Evolutionary conservation across 1,140 invertebrate species (phyloP).

Genomic region (Drosophila novamexicana): DNA sequence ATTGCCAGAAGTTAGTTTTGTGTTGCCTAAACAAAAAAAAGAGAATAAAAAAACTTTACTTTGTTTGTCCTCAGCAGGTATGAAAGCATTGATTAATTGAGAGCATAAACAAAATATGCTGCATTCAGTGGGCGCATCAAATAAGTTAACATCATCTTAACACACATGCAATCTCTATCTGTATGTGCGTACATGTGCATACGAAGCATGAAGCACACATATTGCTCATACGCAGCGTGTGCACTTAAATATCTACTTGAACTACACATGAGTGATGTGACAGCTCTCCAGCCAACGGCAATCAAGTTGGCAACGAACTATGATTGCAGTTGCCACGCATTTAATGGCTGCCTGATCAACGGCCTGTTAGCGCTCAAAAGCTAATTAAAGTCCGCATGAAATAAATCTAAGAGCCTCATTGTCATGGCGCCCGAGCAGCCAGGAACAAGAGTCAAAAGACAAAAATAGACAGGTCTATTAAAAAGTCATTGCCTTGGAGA

Average conservation of each 20-base stretch:
- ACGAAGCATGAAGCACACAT: neutral
- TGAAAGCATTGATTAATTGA: neutral
- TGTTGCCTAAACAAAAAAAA: slow-evolving; percentile 7
- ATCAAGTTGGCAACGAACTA: neutral
- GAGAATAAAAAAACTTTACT: neutral
- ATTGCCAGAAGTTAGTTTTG: slow-evolving; percentile 45
- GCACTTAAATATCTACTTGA: slow-evolving; percentile 2
- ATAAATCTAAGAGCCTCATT: slow-evolving; percentile 53
- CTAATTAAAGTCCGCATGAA: slow-evolving; percentile 64
- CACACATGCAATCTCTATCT: neutral
- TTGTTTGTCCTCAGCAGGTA: neutral
- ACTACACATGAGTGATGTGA: neutral
- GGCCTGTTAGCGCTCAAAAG: slow-evolving; percentile 39
- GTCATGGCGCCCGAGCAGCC: slow-evolving; percentile 40
- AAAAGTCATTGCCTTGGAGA: slow-evolving; percentile 45
- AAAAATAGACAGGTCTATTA: slow-evolving; percentile 47
- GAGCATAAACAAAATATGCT: neutral
- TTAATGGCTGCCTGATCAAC: slow-evolving; percentile 55
- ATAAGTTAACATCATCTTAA: neutral
- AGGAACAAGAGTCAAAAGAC: slow-evolving; percentile 20
- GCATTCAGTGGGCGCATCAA: neutral
- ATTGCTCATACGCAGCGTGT: slow-evolving; percentile 23
- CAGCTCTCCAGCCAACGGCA: neutral
- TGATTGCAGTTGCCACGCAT: slow-evolving; percentile 9
- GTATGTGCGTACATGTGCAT: neutral